Percentiles rank a stretch among this genome's conserved stretches.
Evolutionary conservation across 1,140 invertebrate genomes (phyloP).

Genomic region (Dendroctonus ponderosae): DNA sequence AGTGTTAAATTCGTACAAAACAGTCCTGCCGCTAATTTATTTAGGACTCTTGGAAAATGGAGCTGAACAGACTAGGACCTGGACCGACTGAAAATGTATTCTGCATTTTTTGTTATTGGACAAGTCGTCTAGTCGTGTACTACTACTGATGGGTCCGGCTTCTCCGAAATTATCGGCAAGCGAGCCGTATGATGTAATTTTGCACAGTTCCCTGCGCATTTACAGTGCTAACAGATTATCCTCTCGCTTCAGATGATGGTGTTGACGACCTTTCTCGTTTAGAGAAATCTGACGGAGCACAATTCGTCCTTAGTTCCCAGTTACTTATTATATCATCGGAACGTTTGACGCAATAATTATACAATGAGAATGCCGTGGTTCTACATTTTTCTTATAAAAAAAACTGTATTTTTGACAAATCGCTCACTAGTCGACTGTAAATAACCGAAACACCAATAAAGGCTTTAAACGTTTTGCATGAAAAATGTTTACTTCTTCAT

Average conservation of each 20-base stretch:
- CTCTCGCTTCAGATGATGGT: slow-evolving; percentile 26
- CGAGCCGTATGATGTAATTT: slow-evolving; percentile 27
- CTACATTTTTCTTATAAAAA: no score
- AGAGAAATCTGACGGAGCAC: slow-evolving; percentile 16
- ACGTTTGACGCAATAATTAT: neutral
- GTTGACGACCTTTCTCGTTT: slow-evolving; percentile 31
- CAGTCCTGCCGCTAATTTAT: no score
- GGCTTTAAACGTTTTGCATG: no score
- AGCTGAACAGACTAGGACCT: no score
- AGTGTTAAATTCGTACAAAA: no score
- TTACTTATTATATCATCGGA: neutral
- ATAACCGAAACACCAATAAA: no score
- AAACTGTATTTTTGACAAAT: no score
- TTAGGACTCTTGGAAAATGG: no score
- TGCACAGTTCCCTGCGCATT: slow-evolving; percentile 31
- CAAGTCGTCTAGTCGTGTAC: neutral
- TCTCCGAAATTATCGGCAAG: slow-evolving; percentile 23
- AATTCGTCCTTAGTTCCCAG: neutral
- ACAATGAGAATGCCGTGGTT: neutral
- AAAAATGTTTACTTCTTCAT: no score
- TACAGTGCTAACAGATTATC: slow-evolving; percentile 26
- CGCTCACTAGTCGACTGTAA: no score
- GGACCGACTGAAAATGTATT: no score
- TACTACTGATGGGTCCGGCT: neutral
- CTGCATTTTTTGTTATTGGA: neutral